Evolutionary conservation across 2,113 vertebrate genomes (phyloP), one percentile per base, ranked within the genome.

Genomic region (Festucalex cinctus): DNA sequence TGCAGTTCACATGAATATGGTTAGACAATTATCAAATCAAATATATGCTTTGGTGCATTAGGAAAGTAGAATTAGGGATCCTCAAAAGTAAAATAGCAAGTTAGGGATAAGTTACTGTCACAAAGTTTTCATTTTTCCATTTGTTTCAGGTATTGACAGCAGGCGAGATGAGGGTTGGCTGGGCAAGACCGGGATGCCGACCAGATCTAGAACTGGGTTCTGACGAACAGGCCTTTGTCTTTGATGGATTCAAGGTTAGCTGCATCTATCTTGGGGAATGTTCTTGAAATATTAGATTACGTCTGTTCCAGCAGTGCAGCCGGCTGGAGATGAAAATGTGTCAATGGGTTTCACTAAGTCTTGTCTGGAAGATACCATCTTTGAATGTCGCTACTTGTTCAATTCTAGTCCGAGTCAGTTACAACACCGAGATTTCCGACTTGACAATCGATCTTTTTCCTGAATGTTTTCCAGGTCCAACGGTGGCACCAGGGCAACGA

Each of bases 401-500:
- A n/a, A n/a, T n/a, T n/a, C n/a, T n/a, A n/a, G n/a, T n/a, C n/a
- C n/a, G n/a, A n/a, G n/a, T n/a, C n/a, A n/a, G n/a, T n/a, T n/a
- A n/a, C n/a, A n/a, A n/a, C n/a, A n/a, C n/a, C n/a, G n/a, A n/a
- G n/a, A n/a, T n/a, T n/a, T n/a, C n/a, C n/a, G n/a, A n/a, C n/a
- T n/a, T n/a, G n/a, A n/a, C n/a, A n/a, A n/a, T n/a, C n/a, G n/a
- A n/a, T n/a, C n/a, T n/a, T n/a, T n/a, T n/a, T n/a, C n/a, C n/a
- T n/a, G n/a, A n/a, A n/a, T n/a, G 20, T 35, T 36, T 37, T 53
- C 20, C 49, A 98, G 96, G 95, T 96, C 0, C 96, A 98, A 84
- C 90, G 95, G 14, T 98, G 96, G 95, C 93, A 98, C 85, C 96
- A 98, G 81, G 96, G 96, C 14, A 96, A 95, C 1, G 96, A 98